Evolutionary conservation across 1,140 invertebrate genomes (phyloP).

Genomic region (Trigoniulus corallinus): DNA sequence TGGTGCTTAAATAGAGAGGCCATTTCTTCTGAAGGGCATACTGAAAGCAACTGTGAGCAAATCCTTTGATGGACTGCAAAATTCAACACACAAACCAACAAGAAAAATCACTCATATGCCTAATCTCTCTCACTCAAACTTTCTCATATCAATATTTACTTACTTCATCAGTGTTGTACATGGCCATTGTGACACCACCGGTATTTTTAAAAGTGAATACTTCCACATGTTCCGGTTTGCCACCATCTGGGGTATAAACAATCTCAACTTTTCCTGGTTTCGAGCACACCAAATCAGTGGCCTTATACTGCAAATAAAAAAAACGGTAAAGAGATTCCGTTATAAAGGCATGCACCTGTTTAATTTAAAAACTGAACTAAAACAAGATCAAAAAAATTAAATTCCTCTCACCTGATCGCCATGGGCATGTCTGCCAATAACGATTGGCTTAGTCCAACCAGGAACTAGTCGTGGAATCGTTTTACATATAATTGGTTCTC

Average conservation of each 20-base stretch:
- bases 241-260: slow-evolving; percentile 41
- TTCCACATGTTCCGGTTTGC: slow-evolving; percentile 32
- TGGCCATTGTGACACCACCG: slow-evolving; percentile 59
- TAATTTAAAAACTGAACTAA: neutral
- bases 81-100: neutral
- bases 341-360: neutral
- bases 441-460: slow-evolving; percentile 61
- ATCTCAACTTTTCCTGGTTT: slow-evolving; percentile 52
- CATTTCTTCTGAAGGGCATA: slow-evolving; percentile 63
- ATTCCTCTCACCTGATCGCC: slow-evolving; percentile 50
- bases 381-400: neutral
- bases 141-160: slow-evolving; percentile 2
- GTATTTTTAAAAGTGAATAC: slow-evolving; percentile 53
- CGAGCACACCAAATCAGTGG: slow-evolving; percentile 57
- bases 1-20: slow-evolving; percentile 73
- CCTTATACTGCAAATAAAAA: slow-evolving; percentile 48
- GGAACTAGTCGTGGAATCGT: slow-evolving; percentile 73
- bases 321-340: neutral
- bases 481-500: slow-evolving; percentile 75
- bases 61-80: slow-evolving; percentile 46
- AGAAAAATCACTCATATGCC: neutral
- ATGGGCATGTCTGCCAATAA: slow-evolving; percentile 76
- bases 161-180: slow-evolving; percentile 74
- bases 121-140: no score
- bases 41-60: slow-evolving; percentile 68